Base-by-base conservation (phyloP, 2,797 vertebrate species). In the Amniataba percoides region DNA sequence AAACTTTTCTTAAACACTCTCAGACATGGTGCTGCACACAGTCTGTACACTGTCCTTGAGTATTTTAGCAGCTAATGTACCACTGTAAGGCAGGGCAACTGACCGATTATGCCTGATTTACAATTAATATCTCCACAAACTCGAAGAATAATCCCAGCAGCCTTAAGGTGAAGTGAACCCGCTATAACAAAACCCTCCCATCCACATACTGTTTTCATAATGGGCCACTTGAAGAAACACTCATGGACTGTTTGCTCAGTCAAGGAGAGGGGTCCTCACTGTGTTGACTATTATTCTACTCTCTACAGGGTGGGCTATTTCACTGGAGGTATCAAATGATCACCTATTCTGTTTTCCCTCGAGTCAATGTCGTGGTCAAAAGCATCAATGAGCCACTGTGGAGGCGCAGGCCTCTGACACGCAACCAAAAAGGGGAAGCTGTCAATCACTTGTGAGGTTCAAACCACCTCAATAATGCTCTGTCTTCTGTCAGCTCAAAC, bases 311-410 rank as follows among this genome's bases (percentile, higher is more conserved):
- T 93, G 89, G 90, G 85, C 87, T 69, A 39, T 80, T 88, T 78
- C 71, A 71, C 77, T 79, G 69, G 75, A 69, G 75, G 86, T 94
- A 90, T 93, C 93, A 90, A 88, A 90, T 94, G 86, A 90, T 91
- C 86, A 87, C 88, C 88, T 71, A 84, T 89, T 89, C 87, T 88
- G 86, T 84, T 91, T 89, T 85, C 85, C 87, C 85, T 67, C 13
- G 81, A 86, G 89, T 86, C 74, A 73, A 82, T 74, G 82, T 67
- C 18, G 82, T 75, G 71, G 76, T 78, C 70, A n/a, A 59, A 31
- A 80, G 83, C 79, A 89, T 92, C 87, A 92, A 90, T 88, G 83
- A 89, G 65, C 78, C 82, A 88, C 88, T 91, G 91, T 93, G 78
- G 87, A 85, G 86, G 76, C 51, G 76, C 18, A 21, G 75, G 62